Evolutionary conservation across 2,797 vertebrate species (phyloP), one percentile per base, ranked within the genome.

Genomic region (Neosilurus hyrtlii): DNA sequence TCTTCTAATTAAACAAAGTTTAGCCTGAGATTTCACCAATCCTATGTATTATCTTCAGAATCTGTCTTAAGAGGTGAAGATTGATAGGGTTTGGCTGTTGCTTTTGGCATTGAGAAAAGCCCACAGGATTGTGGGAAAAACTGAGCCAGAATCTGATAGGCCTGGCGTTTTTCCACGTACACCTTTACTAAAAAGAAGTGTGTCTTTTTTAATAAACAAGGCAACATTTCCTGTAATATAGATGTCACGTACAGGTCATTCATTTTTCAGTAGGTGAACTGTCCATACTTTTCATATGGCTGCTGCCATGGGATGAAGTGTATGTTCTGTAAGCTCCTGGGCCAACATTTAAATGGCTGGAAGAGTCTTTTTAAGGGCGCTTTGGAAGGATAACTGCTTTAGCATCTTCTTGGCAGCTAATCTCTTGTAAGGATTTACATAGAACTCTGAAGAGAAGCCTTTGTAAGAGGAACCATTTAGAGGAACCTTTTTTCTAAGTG

Each of bases 51-150:
- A 14, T 62, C 12, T 62, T 62, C 20, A 24, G 22, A 57, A 56
- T 74, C 20, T n/a, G 37, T 62, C 54, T 24, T 62, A 35, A 49
- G 22, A 49, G 35, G 57, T 43, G 62, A 77, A 24, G 35, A 49
- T 8, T 43, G 57, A 76, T 77, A 2, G 35, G 9, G 74, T 62
- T 77, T 49, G 59, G 59, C 74, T 77, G 74, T 30, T 43, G 57
- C 20, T n/a, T 62, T 62, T 77, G 74, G 30, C 56, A 61, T n/a
- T 5, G 20, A 61, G 2, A 15, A 11, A 61, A 76, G 61, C 16
- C 30, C 11, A 61, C 57, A 76, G 30, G 35, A 43, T 54, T 37
- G 3, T 26, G 52, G 43, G 14, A 37, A 67, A 67, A 67, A 35
- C 54, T 14, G 73, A 14, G 35, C 11, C 30, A 76, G 56, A 61